Evolutionary conservation across 2,113 vertebrate genomes (phyloP), one percentile per base, ranked within the genome.

Genomic region (Probosciger aterrimus): DNA sequence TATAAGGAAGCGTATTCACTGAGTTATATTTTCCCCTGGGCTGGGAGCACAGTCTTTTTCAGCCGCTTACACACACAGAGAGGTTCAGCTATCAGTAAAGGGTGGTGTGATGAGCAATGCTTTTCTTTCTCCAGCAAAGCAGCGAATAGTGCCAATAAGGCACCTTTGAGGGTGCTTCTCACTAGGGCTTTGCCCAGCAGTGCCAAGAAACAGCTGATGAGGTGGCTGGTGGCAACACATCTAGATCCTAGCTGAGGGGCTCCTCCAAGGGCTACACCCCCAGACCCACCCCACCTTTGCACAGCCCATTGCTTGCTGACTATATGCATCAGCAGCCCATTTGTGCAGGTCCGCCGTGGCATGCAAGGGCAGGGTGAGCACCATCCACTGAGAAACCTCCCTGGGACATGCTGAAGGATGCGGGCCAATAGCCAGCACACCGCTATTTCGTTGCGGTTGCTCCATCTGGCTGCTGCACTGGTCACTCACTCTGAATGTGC

Each of bases 271-370:
- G 33, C 53, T 81, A 64, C 55, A 63, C 18, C 16, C 44, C 20
- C 14, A 31, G 14, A 43, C 35, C 14, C 2, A 1, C 17, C 43
- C 14, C 59, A 50, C 35, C 41, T 49, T 43, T 39, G 30, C 37
- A 28, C 1, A 1, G 33, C 52, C 57, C 31, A 22, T 44, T 3
- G 1, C 46, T 50, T 22, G 2, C 35, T 74, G 68, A 18, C 39
- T 55, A 2, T 25, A 31, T 9, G 35, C 47, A 75, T 11, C 31
- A 91, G 70, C 90, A 79, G 33, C 57, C 47, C 11, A 1, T 30
- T 1, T 1, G 1, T 28, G 59, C 55, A 79, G 20, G 12, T 44
- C 31, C 20, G 3, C 53, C 2, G 1, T 5, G 52, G 30, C 3
- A 0, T 17, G 50, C 55, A 82, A 79, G 76, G 60, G 47, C 55